phyloP scores from a whole-genome alignment of 2,888 invertebrate genomes.

The Epinotia bilunana region DNA sequence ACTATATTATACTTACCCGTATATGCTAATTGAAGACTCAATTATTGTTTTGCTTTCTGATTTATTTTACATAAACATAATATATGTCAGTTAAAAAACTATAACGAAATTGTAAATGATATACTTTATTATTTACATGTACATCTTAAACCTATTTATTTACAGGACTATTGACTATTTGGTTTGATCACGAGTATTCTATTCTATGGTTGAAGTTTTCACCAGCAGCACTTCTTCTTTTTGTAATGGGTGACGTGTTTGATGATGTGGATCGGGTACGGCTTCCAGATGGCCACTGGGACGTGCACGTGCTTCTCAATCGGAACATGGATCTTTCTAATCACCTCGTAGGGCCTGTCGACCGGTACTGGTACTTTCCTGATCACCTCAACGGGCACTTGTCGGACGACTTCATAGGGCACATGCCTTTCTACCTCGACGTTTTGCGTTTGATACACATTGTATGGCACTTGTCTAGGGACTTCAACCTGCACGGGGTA shows the following conservation, averaged over 20 bases:
- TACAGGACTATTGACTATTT: slow-evolving; percentile 81
- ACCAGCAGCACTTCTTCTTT: slow-evolving; percentile 77
- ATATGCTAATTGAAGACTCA: too few species aligned
- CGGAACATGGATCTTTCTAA: slow-evolving; percentile 76
- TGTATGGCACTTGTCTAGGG: slow-evolving; percentile 76
- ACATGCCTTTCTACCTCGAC: slow-evolving; percentile 77
- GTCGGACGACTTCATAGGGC: slow-evolving; percentile 72
- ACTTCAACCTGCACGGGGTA: slow-evolving; percentile 79
- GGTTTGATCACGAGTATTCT: slow-evolving; percentile 71
- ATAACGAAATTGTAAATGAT: background rate
- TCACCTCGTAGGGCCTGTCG: slow-evolving; percentile 77
- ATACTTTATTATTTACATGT: slow-evolving; percentile 51
- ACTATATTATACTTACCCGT: background rate
- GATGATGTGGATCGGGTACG: slow-evolving; percentile 78
- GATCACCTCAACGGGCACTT: slow-evolving; percentile 77
- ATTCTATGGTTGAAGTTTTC: slow-evolving; percentile 35
- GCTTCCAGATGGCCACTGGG: slow-evolving; percentile 78
- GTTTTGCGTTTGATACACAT: slow-evolving; percentile 76
- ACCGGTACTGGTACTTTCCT: slow-evolving; percentile 74
- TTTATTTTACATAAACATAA: background rate
- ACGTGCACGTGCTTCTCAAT: slow-evolving; percentile 77
- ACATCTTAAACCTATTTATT: slow-evolving; percentile 81
- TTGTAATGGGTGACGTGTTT: slow-evolving; percentile 81
- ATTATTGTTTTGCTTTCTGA: background rate
- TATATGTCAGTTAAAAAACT: background rate